Percentiles rank a stretch among this genome's conserved stretches.
phyloP scores from a whole-genome alignment of 2,113 vertebrate genomes.

The Oceanites oceanicus region DNA sequence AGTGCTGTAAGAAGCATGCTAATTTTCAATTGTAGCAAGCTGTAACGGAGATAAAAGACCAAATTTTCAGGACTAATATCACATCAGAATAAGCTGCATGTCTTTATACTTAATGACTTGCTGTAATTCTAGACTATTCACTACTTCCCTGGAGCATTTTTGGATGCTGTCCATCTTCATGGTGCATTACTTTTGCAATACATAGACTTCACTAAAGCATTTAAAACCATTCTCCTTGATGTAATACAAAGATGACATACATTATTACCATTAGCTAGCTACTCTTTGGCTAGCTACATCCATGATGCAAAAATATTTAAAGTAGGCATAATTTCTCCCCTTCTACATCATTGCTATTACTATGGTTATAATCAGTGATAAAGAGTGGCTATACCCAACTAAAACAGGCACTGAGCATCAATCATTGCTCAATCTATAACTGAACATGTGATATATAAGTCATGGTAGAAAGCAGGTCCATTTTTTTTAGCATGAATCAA shows the following conservation, averaged over 20 bases:
- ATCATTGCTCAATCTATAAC: neutral
- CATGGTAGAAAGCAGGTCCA: neutral
- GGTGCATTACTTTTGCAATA: neutral
- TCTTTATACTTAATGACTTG: neutral
- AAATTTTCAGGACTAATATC: neutral
- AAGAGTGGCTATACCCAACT: neutral
- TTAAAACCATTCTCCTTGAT: neutral
- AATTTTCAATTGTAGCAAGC: conserved; percentile 8
- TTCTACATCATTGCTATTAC: neutral
- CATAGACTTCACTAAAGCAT: neutral
- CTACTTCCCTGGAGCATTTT: neutral
- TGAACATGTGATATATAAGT: neutral
- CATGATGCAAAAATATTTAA: neutral
- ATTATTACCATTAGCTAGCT: neutral
- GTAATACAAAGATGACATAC: neutral
- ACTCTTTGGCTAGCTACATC: neutral
- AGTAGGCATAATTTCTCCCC: neutral
- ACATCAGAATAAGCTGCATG: neutral
- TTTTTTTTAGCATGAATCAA: neutral
- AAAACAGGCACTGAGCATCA: neutral
- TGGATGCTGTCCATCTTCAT: neutral
- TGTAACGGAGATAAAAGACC: neutral
- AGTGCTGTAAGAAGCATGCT: neutral
- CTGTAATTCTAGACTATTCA: neutral
- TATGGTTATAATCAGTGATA: neutral